Base-by-base conservation (phyloP, 37 sponge, comb jelly and placozoan genomes). In the Petrosia ficiformis region DNA sequence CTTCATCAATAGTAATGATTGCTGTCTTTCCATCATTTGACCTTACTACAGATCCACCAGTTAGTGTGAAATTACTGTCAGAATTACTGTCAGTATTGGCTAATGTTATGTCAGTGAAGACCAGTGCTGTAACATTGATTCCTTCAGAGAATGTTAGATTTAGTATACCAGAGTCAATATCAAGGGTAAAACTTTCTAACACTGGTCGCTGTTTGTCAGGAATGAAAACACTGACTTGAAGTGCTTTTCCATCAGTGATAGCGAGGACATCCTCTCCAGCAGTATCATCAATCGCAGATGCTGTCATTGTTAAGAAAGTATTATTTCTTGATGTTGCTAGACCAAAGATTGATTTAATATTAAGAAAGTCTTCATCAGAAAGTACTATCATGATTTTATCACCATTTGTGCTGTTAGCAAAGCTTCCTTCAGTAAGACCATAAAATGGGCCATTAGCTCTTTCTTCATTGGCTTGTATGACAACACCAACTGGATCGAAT, bases 131-230 rank as follows among this genome's bases (percentile, higher is more conserved):
- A 0, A 65, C 63, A 75, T 87, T 89, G 44, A 95, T 78, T 29
- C 84, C 71, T 64, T 95, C 92, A 42, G 96, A 82, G 79, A 95
- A 95, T 1, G 84, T 92, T 57, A 95, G 66, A 25, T 70, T 78
- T 3, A 95, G 48, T 19, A 59, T 41, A 35, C 89, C 88, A 0
- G 39, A 29, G 70, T 92, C 67, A 65, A 95, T 48, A 64, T 95
- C 96, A 24, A 95, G 58, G 19, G 36, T 60, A 70, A 86, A 90
- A 36, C 56, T 71, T 11, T 35, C 19, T 25, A 95, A 71, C 8
- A 24, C n/a, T 57, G 96, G 96, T 16, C 10, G 0, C 5, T 48
- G 74, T 1, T 2, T 57, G 39, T 95, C 96, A 22, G 70, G 26
- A 76, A 65, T 54, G 40, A 92, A 85, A 1, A 6, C 30, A 2